Percentiles rank a stretch among this genome's conserved stretches.
phyloP scores from a whole-genome alignment of 1,140 invertebrate genomes.

The Bathynomus jamesi region DNA sequence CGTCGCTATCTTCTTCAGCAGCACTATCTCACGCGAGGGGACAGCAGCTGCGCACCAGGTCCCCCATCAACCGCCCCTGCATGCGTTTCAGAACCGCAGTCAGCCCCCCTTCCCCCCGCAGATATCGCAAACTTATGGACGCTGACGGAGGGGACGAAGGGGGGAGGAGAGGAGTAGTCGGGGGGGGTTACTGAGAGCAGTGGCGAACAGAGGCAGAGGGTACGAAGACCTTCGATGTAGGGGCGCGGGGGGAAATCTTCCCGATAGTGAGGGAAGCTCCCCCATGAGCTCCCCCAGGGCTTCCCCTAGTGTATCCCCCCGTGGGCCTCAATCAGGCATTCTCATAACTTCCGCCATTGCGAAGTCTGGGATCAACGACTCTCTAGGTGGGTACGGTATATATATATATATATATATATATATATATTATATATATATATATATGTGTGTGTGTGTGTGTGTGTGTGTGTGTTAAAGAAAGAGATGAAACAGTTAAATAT shows the following conservation, averaged over 20 bases:
- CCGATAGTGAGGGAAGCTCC: conserved; percentile 19
- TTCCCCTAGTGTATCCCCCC: neutral
- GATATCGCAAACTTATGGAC: conserved; percentile 13
- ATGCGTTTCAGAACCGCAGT: neutral
- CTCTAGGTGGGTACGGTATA: conserved; percentile 10
- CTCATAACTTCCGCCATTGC: conserved; percentile 24
- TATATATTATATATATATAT: too few species aligned
- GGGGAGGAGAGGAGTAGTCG: neutral
- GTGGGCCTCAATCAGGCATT: conserved; percentile 12
- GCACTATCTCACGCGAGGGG: neutral
- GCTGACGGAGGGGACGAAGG: neutral
- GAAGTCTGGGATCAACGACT: conserved; percentile 18
- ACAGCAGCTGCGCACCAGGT: neutral
- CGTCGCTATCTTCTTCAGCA: neutral
- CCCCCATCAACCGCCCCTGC: conserved; percentile 15
- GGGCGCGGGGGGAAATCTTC: conserved; percentile 16
- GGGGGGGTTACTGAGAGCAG: conserved; percentile 16
- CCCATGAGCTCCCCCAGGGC: conserved; percentile 1
- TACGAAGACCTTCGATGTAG: conserved; percentile 25
- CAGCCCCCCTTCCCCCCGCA: neutral
- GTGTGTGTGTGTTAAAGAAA: too few species aligned
- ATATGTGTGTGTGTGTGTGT: too few species aligned
- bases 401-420: conserved; percentile 3
- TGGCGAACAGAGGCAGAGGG: conserved; percentile 15
- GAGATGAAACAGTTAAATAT: too few species aligned